Evolutionary conservation across 2,113 vertebrate genomes (phyloP).

Genomic region (Hiodon tergisus): DNA sequence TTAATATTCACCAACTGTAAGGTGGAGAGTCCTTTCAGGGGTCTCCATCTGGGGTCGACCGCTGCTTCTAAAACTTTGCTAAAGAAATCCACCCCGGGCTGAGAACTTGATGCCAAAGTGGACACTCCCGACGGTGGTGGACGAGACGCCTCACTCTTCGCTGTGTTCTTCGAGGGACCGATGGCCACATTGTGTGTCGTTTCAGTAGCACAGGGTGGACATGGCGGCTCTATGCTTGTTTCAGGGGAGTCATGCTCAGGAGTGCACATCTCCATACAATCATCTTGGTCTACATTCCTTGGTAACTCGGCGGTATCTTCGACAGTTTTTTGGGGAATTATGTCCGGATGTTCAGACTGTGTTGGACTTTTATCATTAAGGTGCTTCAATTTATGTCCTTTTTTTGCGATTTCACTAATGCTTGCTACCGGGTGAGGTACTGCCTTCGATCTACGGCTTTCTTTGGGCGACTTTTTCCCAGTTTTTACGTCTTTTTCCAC

Average conservation of each 20-base stretch:
- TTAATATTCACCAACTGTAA: constrained; percentile 38
- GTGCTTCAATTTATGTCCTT: constrained; percentile 29
- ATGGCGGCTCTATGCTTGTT: constrained; percentile 46
- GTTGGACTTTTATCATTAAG: constrained; percentile 38
- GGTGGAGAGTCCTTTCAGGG: constrained; percentile 72
- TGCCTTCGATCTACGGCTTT: constrained; percentile 23
- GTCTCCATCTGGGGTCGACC: constrained; percentile 83
- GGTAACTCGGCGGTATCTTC: constrained; percentile 27
- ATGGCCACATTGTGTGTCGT: constrained; percentile 11
- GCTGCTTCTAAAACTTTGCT: constrained; percentile 31
- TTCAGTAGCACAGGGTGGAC: constrained; percentile 16
- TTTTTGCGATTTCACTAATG: constrained; percentile 19
- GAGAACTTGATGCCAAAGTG: constrained; percentile 21
- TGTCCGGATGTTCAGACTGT: constrained; percentile 34
- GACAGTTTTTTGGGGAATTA: constrained; percentile 37
- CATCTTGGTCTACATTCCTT: constrained; percentile 59
- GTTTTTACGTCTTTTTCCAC: constrained; percentile 31
- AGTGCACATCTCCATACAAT: constrained; percentile 84
- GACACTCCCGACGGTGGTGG: constrained; percentile 18
- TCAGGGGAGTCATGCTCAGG: constrained; percentile 66
- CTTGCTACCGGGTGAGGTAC: constrained; percentile 35
- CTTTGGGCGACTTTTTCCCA: constrained; percentile 30
- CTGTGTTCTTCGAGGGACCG: constrained; percentile 17
- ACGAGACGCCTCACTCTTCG: constrained; percentile 17
- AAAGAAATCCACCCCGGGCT: constrained; percentile 42